phyloP scores from a whole-genome alignment of 2,113 vertebrate genomes.

The Rhinopomastus cyanomelas region DNA sequence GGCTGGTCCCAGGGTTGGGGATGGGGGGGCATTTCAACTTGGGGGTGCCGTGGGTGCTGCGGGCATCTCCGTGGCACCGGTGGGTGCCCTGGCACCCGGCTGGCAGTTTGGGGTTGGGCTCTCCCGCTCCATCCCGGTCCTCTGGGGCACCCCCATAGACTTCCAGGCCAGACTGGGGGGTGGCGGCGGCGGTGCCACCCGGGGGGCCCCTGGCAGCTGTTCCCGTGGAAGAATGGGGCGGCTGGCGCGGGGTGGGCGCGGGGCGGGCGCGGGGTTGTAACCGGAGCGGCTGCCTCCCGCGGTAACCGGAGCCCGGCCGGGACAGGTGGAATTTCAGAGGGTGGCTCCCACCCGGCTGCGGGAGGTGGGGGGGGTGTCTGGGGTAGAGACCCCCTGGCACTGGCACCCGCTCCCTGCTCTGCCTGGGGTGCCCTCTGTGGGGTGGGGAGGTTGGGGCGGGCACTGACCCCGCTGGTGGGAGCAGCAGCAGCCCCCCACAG shows the following conservation, averaged over 20 bases:
- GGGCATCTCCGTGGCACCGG: rapidly evolving
- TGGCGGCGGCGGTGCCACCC: background rate
- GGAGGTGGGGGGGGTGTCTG: background rate
- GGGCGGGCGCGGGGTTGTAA: slow-evolving; percentile 39
- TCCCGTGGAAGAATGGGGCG: slow-evolving; percentile 34
- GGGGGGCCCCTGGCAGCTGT: slow-evolving; percentile 59
- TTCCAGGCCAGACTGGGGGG: background rate
- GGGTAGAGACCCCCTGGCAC: background rate
- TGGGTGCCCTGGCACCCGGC: background rate
- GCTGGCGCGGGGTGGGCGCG: slow-evolving; percentile 7
- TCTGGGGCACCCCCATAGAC: rapidly evolving
- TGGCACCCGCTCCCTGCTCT: rapidly evolving
- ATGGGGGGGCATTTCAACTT: background rate
- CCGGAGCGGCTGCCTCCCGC: slow-evolving; percentile 46
- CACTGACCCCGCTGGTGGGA: rapidly evolving
- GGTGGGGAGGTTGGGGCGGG: rapidly evolving
- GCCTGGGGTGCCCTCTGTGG: rapidly evolving
- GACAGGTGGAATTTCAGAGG: slow-evolving; percentile 73
- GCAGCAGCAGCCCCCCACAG: rapidly evolving
- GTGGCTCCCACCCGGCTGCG: background rate
- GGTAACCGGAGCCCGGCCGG: slow-evolving; percentile 49
- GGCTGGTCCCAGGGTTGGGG: background rate
- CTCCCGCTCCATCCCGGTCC: background rate
- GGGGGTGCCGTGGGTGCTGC: background rate
- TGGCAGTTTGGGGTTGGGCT: no score